Conservation (phyloP, 2,888 invertebrate genomes). For the Scaptomyza reducta region DNA sequence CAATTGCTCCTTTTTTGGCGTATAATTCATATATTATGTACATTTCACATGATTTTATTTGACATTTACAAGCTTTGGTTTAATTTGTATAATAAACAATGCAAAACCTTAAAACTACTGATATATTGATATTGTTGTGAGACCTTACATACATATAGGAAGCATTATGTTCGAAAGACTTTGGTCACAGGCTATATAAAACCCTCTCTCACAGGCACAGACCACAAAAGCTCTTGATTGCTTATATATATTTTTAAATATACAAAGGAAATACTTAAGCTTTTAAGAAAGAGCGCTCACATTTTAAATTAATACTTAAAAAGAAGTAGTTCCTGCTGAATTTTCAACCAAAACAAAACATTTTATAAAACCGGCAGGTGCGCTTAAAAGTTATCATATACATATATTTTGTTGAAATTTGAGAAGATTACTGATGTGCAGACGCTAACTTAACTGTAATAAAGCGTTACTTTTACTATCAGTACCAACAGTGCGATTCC, state of each 20-base stretch:
- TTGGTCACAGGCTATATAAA: not conserved
- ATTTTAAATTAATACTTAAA: not conserved
- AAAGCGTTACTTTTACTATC: too few relatives aligned
- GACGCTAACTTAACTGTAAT: not conserved
- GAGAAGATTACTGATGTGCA: not conserved
- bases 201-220: not conserved
- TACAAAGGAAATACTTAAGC: not conserved
- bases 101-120: slow-evolving; percentile 43
- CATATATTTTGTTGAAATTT: not conserved
- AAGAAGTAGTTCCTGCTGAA: not conserved
- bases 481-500: too few relatives aligned
- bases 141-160: too few relatives aligned
- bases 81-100: slow-evolving; percentile 64
- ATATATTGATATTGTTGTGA: too few relatives aligned
- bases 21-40: slow-evolving; percentile 39
- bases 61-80: slow-evolving; percentile 44
- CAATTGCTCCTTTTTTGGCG: slow-evolving; percentile 43
- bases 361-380: not conserved
- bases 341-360: not conserved
- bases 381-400: not conserved
- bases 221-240: slow-evolving; percentile 15
- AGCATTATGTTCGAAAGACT: not conserved
- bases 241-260: not conserved
- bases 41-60: slow-evolving; percentile 43
- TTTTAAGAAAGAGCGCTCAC: not conserved